These are phyloP conservation scores for Terrapene triunguis DNA, from an alignment of 2,113 vertebrate species.

Conservation along the genomic window DNA sequence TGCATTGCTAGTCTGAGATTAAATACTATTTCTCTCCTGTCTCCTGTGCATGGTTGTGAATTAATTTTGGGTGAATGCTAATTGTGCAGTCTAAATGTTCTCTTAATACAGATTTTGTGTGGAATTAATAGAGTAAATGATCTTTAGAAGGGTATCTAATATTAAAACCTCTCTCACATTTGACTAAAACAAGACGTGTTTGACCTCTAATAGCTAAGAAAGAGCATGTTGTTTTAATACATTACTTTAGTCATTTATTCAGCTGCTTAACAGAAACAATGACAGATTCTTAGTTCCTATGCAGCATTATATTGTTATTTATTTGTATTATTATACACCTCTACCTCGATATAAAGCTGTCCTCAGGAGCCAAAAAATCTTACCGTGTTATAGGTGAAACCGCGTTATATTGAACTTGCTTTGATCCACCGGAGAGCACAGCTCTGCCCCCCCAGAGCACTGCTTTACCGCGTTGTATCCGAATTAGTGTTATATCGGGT, in stretches of 20 bases:
- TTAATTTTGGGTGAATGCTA: neutral
- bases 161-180: neutral
- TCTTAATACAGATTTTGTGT: neutral
- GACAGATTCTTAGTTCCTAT: neutral
- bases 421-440: too few relatives aligned
- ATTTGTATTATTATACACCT: neutral
- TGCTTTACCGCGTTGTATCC: too few relatives aligned
- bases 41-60: neutral
- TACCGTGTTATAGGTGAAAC: too few relatives aligned
- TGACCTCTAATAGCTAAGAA: neutral
- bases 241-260: neutral
- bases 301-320: accelerated
- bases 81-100: neutral
- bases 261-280: neutral
- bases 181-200: neutral
- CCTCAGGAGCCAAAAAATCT: too few relatives aligned
- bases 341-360: too few relatives aligned
- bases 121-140: neutral
- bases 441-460: too few relatives aligned
- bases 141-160: neutral
- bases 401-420: too few relatives aligned
- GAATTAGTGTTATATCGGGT: too few relatives aligned
- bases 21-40: neutral
- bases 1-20: neutral
- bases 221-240: neutral